Conservation (phyloP, 2,113 vertebrate species). For the Anarhynchus alexandrinus region DNA sequence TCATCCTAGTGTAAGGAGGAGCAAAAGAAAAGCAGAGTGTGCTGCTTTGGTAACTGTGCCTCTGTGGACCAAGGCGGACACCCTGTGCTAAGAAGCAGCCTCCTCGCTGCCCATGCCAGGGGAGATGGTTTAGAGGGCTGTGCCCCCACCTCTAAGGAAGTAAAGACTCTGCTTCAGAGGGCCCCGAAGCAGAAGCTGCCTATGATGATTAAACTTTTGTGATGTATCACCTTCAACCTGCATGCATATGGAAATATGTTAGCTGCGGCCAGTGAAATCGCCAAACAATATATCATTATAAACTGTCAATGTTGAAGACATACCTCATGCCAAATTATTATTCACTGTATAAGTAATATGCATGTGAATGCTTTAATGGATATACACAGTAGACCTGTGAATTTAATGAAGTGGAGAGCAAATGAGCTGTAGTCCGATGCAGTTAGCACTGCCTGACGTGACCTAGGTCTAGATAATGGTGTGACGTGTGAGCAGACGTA, state of each 20-base stretch:
- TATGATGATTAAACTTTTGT: background rate
- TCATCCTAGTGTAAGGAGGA: background rate
- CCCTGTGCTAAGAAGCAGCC: background rate
- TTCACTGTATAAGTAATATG: background rate
- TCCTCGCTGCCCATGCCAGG: fast-evolving
- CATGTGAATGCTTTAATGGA: background rate
- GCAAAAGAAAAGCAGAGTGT: fast-evolving
- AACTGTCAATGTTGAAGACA: background rate
- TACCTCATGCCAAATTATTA: background rate
- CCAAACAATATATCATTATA: background rate
- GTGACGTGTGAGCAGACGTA: background rate
- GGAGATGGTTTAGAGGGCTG: background rate
- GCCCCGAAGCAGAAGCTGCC: background rate
- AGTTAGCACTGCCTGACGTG: background rate
- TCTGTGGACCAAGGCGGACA: background rate
- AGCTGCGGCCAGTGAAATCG: background rate
- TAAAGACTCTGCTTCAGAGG: background rate
- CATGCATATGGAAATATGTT: fast-evolving
- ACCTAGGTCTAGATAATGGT: background rate
- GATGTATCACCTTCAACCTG: background rate
- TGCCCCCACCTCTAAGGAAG: background rate
- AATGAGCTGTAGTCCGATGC: background rate
- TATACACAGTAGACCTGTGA: background rate
- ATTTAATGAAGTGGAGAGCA: background rate
- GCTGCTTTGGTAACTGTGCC: background rate